Evolutionary conservation across 64 coral and sea anemone genomes (phyloP), one percentile per base, ranked within the genome.

Genomic region (Astreopora myriophthalma): DNA sequence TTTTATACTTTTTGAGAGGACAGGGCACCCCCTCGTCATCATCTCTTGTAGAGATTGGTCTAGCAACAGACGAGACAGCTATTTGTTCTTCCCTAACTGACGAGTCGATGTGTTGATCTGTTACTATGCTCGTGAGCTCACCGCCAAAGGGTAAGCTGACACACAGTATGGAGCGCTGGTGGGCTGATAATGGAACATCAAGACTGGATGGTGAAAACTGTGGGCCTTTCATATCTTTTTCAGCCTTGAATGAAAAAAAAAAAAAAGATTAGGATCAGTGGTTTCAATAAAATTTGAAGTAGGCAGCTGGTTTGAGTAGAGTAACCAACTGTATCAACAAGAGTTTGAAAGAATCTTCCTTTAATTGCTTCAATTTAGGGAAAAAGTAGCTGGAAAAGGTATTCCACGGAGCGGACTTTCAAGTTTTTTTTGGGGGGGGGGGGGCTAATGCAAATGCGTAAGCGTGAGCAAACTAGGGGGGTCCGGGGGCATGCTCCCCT

Each of bases 141-240:
- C 19, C 22, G 10, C n/a, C 48, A 38, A 66, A 83, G 7, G 57
- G 79, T 37, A 83, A 65, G 29, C 92, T 90, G 46, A 94, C 68
- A 73, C 95, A 97, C 19, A 71, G 74, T 29, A 82, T 77, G 76
- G 80, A 40, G 34, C 28, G 76, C 32, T 83, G 49, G 30, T 97
- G 80, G 1, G 86, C 87, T 81, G 95, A 51, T 60, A 94, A 36
- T 32, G 95, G 95, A 5, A 84, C 11, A 34, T 97, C 91, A 64
- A 80, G 29, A 33, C 19, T 48, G 19, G 63, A 90, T 25, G 69
- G 9, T 64, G 92, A 68, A 61, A 93, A 86, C 25, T 58, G 44
- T 6, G 74, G 81, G 14, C 48, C 82, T 80, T 52, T 86, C 76
- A 70, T 85, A 63, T 96, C 90, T 44, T 93, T 96, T 69, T 96